Evolutionary conservation across 2,113 vertebrate genomes (phyloP).

Genomic region (Solenodon paradoxus): DNA sequence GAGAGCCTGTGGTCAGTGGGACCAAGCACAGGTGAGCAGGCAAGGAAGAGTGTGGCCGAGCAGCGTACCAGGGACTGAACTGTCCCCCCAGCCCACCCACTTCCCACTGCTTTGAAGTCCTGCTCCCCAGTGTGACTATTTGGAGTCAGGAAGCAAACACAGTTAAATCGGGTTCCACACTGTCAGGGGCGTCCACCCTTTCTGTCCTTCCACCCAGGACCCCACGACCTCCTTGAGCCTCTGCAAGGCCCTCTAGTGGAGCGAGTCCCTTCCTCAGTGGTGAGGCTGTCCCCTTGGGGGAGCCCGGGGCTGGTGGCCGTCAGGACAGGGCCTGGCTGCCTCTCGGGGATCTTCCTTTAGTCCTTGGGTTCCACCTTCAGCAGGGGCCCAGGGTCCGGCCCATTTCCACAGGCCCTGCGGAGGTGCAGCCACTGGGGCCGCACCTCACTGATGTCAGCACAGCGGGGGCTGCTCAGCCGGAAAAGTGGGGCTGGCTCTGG

Average conservation of each 20-base stretch:
- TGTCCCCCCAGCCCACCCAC: too few relatives aligned
- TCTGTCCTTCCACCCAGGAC: background rate
- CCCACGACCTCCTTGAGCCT: background rate
- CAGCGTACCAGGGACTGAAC: too few relatives aligned
- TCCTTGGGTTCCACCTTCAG: background rate
- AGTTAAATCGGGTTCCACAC: too few relatives aligned
- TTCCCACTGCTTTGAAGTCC: too few relatives aligned
- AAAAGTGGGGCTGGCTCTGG: conserved; percentile 24
- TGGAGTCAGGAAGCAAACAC: too few relatives aligned
- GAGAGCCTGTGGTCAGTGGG: too few relatives aligned
- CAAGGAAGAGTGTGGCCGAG: too few relatives aligned
- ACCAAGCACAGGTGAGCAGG: too few relatives aligned
- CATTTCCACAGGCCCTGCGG: too few relatives aligned
- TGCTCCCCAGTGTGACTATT: too few relatives aligned
- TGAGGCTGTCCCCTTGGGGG: background rate
- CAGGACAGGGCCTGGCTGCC: background rate
- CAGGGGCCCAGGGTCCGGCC: background rate
- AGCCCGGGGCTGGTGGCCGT: background rate
- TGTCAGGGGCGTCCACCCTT: background rate
- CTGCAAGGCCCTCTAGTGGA: background rate
- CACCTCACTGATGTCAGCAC: background rate
- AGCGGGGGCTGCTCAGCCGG: background rate
- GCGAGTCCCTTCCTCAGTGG: background rate
- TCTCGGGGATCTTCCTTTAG: background rate
- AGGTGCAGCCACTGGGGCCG: too few relatives aligned